Percentiles rank a stretch among this genome's conserved stretches.
phyloP scores from a whole-genome alignment of 2,113 vertebrate genomes.

The Silurus asotus region DNA sequence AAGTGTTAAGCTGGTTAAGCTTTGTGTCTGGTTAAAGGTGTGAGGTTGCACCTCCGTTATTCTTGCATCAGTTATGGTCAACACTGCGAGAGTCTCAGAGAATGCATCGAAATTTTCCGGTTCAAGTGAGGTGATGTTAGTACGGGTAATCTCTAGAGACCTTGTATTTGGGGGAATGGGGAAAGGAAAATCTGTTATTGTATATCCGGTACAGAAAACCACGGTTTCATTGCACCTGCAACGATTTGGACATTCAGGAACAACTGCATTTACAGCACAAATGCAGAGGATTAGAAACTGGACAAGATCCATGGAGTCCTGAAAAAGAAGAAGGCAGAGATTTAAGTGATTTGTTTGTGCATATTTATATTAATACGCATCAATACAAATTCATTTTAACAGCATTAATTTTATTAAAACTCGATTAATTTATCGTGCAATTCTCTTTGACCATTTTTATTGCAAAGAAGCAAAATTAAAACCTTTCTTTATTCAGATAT shows the following conservation, averaged over 20 bases:
- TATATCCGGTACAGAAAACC: conserved; percentile 46
- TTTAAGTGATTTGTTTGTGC: background rate
- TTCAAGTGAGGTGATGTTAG: conserved; percentile 61
- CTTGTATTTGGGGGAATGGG: conserved; percentile 53
- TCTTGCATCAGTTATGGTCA: conserved; percentile 52
- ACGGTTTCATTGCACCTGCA: conserved; percentile 56
- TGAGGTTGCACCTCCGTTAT: conserved; percentile 60
- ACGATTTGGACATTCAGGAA: conserved; percentile 60
- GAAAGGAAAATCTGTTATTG: conserved; percentile 64
- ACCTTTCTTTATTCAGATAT: no score
- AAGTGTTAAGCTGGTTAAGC: conserved; percentile 55
- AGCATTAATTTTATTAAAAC: no score
- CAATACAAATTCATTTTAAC: no score
- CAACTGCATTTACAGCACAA: conserved; percentile 48
- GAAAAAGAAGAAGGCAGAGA: conserved; percentile 45
- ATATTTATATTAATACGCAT: background rate
- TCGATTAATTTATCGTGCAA: no score
- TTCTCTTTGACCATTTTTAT: no score
- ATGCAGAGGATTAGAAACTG: conserved; percentile 58
- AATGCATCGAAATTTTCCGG: conserved; percentile 59
- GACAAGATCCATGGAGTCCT: conserved; percentile 64
- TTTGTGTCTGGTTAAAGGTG: conserved; percentile 62
- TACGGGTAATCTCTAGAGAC: conserved; percentile 45
- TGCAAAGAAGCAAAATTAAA: no score
- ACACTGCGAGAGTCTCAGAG: conserved; percentile 38